phyloP scores from a whole-genome alignment of 1,140 invertebrate genomes.

The Zelostemma sp. region DNA sequence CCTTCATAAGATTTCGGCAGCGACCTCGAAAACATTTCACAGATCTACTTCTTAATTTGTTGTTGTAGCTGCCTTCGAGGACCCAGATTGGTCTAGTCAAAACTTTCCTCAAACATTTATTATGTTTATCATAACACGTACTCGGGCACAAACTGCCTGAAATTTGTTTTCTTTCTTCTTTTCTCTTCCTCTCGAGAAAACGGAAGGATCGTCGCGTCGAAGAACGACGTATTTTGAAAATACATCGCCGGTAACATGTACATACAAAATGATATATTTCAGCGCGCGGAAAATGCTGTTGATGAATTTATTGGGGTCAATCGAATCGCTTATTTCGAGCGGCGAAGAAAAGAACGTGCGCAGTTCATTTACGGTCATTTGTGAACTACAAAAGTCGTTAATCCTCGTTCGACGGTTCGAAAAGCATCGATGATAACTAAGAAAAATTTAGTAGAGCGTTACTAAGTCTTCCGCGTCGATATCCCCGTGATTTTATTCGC shows the following conservation, averaged over 20 bases:
- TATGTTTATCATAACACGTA: slow-evolving; percentile 65
- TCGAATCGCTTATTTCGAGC: no score
- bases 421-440: slow-evolving; percentile 3
- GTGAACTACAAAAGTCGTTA: neutral
- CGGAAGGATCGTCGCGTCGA: slow-evolving; percentile 24
- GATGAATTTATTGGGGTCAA: no score
- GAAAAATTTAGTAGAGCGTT: slow-evolving; percentile 15
- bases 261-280: no score
- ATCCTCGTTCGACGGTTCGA: slow-evolving; percentile 4
- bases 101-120: slow-evolving; percentile 65
- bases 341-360: neutral
- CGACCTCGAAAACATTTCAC: slow-evolving; percentile 20
- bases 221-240: neutral
- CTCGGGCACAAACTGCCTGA: neutral
- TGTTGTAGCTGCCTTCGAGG: slow-evolving; percentile 63
- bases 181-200: slow-evolving; percentile 1
- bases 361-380: slow-evolving; percentile 3
- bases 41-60: slow-evolving; percentile 62
- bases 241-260: neutral
- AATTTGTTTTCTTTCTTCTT: slow-evolving; percentile 25
- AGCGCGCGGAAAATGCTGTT: no score
- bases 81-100: slow-evolving; percentile 46
- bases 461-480: slow-evolving; percentile 6
- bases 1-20: slow-evolving; percentile 30
- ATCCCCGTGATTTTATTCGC: slow-evolving; percentile 8